Evolutionary conservation across 2,888 invertebrate species (phyloP), one percentile per base, ranked within the genome.

Genomic region (Dryomyza anilis): DNA sequence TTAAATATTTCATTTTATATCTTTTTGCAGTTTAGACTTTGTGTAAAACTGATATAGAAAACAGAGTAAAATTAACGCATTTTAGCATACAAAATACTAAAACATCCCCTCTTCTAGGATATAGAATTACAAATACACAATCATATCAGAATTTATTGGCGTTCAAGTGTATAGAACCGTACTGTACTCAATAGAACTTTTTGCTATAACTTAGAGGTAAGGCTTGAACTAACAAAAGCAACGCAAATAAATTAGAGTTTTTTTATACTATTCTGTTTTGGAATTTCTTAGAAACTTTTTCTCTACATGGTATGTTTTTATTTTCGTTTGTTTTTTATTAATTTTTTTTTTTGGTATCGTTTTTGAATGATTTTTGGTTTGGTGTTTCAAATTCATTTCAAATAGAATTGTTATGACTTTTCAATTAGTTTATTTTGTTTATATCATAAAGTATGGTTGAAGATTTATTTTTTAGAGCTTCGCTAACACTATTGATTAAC

Each of bases 191-290:
- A 30, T 59, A 52, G 59, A 59, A 53, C 39, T 33, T 59, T 48
- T 14, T n/a, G 19, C 19, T 19, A 60, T 48, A 69, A 70, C 63
- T 56, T 67, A 68, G 71, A 73, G 72, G 72, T 73, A 73, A 73
- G 72, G 72, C 70, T 73, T 72, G 71, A 71, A 70, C n/a, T 67
- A 68, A 67, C 64, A 68, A 70, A 67, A 52, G 60, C 55, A 66
- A 56, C 33, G 53, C 55, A 57, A 30, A 65, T 46, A 53, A 12
- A 58, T 46, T 33, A 45, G 25, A 50, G 60, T 66, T 62, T n/a
- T n/a, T n/a, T n/a, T 63, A 36, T 56, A n/a, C n/a, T n/a, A 53
- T 62, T 64, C 43, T 62, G 57, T n/a, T 62, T 67, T 67, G 61
- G 33, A 48, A 45, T 63, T 65, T 61, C 16, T 16, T 36, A 60